Evolutionary conservation across 2,113 vertebrate genomes (phyloP).

Genomic region (Canis aureus): DNA sequence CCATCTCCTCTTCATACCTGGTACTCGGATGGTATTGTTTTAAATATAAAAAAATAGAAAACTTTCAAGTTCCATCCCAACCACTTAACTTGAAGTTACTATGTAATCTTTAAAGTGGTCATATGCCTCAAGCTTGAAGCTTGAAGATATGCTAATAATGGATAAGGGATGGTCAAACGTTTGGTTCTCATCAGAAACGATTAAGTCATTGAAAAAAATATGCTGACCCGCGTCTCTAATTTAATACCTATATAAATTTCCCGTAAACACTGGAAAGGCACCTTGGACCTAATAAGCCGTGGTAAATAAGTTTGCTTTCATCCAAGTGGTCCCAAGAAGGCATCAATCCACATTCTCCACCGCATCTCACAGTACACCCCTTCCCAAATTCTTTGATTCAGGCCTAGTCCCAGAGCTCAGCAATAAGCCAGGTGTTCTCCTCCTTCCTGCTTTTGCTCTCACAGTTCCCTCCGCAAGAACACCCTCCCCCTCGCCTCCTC

Average conservation of each 20-base stretch:
- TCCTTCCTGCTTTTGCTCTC: background rate
- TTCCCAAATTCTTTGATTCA: background rate
- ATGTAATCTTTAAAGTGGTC: background rate
- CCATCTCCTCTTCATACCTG: background rate
- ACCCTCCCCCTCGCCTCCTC: background rate
- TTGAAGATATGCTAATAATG: background rate
- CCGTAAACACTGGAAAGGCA: background rate
- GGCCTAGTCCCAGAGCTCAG: background rate
- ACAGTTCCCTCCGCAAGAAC: background rate
- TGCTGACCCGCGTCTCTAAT: background rate
- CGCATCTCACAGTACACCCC: background rate
- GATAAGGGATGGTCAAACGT: background rate
- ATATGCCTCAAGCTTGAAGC: background rate
- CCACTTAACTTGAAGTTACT: constrained; percentile 7
- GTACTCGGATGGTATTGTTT: constrained; percentile 30
- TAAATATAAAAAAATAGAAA: constrained; percentile 23
- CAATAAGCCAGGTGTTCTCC: background rate
- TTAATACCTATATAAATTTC: constrained; percentile 36
- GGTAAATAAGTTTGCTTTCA: background rate
- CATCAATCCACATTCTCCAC: background rate
- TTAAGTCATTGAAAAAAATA: constrained; percentile 47
- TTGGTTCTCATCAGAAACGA: constrained; percentile 22
- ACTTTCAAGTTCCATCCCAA: background rate
- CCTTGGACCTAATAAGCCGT: background rate
- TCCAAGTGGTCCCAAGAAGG: background rate